Conservation (phyloP, 2,888 invertebrate genomes). For the Catocala nupta region DNA sequence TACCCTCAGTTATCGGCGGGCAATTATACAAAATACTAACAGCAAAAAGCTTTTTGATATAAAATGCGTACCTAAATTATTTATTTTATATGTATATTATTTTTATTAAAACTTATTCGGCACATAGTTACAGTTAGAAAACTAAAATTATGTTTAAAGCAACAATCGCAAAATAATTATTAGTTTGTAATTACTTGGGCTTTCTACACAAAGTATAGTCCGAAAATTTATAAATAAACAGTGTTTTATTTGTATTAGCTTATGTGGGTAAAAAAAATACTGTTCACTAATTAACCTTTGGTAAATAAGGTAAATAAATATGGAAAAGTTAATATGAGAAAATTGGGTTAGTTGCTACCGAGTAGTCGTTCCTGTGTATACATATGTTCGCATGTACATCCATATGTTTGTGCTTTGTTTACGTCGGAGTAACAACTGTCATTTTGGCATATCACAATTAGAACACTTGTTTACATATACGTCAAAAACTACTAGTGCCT, state of each 20-base stretch:
- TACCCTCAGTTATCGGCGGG: too few relatives aligned
- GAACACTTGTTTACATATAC: too few relatives aligned
- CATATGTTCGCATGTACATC: neutral
- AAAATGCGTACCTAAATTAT: too few relatives aligned
- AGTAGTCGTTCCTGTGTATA: neutral
- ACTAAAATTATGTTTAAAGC: too few relatives aligned
- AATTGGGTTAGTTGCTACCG: constrained; percentile 2
- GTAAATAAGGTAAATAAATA: constrained; percentile 7
- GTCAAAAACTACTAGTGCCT: too few relatives aligned
- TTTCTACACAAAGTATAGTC: constrained; percentile 17
- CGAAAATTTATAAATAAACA: constrained; percentile 5
- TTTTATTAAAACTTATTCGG: too few relatives aligned
- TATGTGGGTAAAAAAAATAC: constrained; percentile 1
- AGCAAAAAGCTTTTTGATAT: too few relatives aligned
- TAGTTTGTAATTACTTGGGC: constrained; percentile 37
- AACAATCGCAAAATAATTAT: constrained; percentile 4
- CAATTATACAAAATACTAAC: too few relatives aligned
- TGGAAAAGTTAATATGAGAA: neutral
- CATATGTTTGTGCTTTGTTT: neutral
- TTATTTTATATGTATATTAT: too few relatives aligned
- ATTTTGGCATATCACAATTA: too few relatives aligned
- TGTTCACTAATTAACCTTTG: neutral
- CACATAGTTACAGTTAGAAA: too few relatives aligned
- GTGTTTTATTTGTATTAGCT: neutral
- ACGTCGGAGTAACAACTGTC: neutral